Evolutionary conservation across 2,888 invertebrate genomes (phyloP), one percentile per base, ranked within the genome.

Genomic region (Chouioia cunea): DNA sequence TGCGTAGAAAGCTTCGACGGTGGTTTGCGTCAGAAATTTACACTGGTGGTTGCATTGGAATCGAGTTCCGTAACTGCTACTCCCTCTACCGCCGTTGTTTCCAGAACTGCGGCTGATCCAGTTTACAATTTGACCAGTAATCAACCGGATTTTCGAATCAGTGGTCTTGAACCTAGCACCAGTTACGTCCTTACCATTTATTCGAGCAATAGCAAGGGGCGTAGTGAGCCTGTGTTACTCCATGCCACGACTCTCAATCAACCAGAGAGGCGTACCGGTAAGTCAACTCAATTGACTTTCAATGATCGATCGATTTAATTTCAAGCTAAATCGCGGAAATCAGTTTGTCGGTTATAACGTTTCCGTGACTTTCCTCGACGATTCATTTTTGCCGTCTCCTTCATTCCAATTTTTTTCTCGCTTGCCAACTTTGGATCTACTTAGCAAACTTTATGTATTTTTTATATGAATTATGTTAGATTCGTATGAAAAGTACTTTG

Each of bases 1-100:
- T 93, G 93, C 84, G 85, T 89, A 23, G 92, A 92, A 81, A 93
- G 93, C 70, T 93, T 93, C 85, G 91, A 93, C 83, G 93, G 93
- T 16, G 93, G 93, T 53, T 87, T 93, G 71, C 89, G 89, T 73
- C 93, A 93, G 85, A 89, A 89, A 82, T 93, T 93, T 85, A 89
- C 91, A 76, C 90, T 93, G 87, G 92, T 93, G 85, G 90, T 93
- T 73, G 86, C 86, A 73, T 77, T 80, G n/a, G 82, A 82, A 63
- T 73, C 77, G 15, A 85, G 86, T 75, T 86, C 87, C 65, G 86
- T 54, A 10, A 4, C 16, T 2, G 15, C 16, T 6, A 10, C 65
- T 20, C 73, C 76, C 12, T 27, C 27, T 3, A 3, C 27, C 27
- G 27, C 4, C 27, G 27, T 27, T 6, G 89, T 89, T 86, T 88